Evolutionary conservation across 37 sponge, comb jelly and placozoan species (phyloP), one percentile per base, ranked within the genome.

Genomic region (Agelas oroides): DNA sequence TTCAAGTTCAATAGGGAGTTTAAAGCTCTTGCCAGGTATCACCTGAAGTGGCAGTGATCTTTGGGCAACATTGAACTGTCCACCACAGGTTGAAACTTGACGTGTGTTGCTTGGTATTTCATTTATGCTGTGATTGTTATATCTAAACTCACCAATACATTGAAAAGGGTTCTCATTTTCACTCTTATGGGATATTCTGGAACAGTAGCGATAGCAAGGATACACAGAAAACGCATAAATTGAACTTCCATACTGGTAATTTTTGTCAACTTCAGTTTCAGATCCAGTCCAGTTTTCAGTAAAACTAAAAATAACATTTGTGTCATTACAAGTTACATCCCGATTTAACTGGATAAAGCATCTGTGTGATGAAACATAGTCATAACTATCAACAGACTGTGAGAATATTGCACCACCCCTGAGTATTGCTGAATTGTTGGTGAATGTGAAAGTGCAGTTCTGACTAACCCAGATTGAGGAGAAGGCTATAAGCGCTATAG

Each of bases 331-430:
- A 34, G 13, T 15, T n/a, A 23, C 53, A 21, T 11, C 19, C 14
- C 53, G 23, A 15, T 21, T 46, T 20, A 14, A 72, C n/a, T 72
- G 53, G n/a, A 72, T 72, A n/a, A 72, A 72, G 53, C 73, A 72
- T 2, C 53, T 72, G 23, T 27, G 23, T 1, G 73, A 72, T 1
- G 23, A 72, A 20, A 20, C 1, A 53, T 28, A 72, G 17, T 52
- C 53, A n/a, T 72, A n/a, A 11, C 14, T 46, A 17, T 72, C 16
- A 14, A 28, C 5, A 23, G 73, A 46, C 13, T 21, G 5, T 2
- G 5, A 5, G 15, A 20, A 38, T 19, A 72, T 72, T 2, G 73
- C 73, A 40, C 73, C 73, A 5, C 73, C 73, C 19, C 21, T 21
- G 21, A 11, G 15, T n/a, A 19, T 1, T 5, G 73, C 73, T 41